These are phyloP conservation scores for Lamprologus tigripictilis DNA, from an alignment of 2,113 vertebrate species.

Conservation along the genomic window DNA sequence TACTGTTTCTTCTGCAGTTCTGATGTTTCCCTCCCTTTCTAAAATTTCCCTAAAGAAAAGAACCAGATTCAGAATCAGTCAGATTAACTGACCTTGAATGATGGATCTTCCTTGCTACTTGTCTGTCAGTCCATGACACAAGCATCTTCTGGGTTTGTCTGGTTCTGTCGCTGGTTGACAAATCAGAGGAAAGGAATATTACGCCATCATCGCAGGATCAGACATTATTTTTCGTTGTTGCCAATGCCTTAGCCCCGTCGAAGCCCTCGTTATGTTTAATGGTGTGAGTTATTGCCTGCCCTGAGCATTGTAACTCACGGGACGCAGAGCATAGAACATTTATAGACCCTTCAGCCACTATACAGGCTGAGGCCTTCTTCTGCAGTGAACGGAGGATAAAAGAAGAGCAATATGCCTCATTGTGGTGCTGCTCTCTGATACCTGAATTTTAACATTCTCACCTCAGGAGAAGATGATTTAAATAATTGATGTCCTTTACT, in stretches of 20 bases:
- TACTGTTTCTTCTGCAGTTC: neutral
- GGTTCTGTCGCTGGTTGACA: constrained; percentile 1
- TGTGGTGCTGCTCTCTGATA: neutral
- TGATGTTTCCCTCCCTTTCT: neutral
- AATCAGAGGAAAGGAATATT: constrained; percentile 14
- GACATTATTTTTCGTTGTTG: constrained; percentile 59
- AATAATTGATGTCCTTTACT: constrained; percentile 19
- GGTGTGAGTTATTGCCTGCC: constrained; percentile 71
- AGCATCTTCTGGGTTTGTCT: neutral
- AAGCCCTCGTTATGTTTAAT: constrained; percentile 73
- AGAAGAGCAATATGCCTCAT: neutral
- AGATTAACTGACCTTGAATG: constrained; percentile 15
- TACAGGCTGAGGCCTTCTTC: constrained; percentile 13
- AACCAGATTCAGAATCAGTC: neutral
- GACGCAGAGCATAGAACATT: constrained; percentile 60
- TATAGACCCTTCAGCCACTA: constrained; percentile 54
- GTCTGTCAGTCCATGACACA: neutral
- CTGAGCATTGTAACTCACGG: constrained; percentile 64
- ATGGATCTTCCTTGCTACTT: neutral
- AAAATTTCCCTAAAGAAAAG: neutral
- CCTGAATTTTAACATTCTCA: constrained; percentile 13
- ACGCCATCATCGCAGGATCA: constrained; percentile 42
- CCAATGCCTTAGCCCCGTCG: constrained; percentile 53
- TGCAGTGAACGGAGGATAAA: constrained; percentile 15
- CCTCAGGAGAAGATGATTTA: neutral